Conservation (phyloP, 2,888 invertebrate species). For the Phyllotreta striolata region DNA sequence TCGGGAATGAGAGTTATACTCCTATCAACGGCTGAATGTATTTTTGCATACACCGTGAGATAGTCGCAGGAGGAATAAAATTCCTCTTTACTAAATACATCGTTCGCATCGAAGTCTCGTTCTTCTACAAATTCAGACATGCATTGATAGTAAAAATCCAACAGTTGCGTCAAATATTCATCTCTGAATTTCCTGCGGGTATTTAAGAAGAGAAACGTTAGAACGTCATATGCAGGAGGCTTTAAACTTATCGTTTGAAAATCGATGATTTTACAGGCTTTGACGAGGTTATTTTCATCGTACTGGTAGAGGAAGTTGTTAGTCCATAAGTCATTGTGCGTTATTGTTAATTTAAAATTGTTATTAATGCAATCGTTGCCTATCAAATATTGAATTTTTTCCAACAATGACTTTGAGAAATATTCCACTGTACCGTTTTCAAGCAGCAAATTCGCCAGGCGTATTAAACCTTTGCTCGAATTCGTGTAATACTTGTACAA, state of each 20-base stretch:
- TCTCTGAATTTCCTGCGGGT: constrained; percentile 48
- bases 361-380: constrained; percentile 10
- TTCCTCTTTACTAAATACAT: constrained; percentile 37
- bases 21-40: constrained; percentile 49
- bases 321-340: constrained; percentile 55
- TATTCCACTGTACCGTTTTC: constrained; percentile 39
- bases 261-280: constrained; percentile 50
- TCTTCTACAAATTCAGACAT: constrained; percentile 39
- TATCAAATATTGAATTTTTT: constrained; percentile 4
- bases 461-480: constrained; percentile 45
- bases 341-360: constrained; percentile 42
- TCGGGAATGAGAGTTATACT: constrained; percentile 48
- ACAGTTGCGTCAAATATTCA: constrained; percentile 44
- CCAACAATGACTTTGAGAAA: constrained; percentile 42
- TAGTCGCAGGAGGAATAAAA: constrained; percentile 23
- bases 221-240: constrained; percentile 50
- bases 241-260: constrained; percentile 53
- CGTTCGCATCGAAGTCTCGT: constrained; percentile 33
- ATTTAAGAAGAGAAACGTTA: constrained; percentile 51
- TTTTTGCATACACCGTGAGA: constrained; percentile 39
- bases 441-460: constrained; percentile 46
- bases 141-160: constrained; percentile 50
- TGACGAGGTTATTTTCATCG: constrained; percentile 35
- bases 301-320: constrained; percentile 53
- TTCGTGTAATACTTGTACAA: constrained; percentile 42